A percentile compares a stretch with the other conserved stretches of the same genome.
Evolutionary conservation across 1,140 invertebrate genomes (phyloP).

Genomic region (Leptinotarsa undecemlineata): DNA sequence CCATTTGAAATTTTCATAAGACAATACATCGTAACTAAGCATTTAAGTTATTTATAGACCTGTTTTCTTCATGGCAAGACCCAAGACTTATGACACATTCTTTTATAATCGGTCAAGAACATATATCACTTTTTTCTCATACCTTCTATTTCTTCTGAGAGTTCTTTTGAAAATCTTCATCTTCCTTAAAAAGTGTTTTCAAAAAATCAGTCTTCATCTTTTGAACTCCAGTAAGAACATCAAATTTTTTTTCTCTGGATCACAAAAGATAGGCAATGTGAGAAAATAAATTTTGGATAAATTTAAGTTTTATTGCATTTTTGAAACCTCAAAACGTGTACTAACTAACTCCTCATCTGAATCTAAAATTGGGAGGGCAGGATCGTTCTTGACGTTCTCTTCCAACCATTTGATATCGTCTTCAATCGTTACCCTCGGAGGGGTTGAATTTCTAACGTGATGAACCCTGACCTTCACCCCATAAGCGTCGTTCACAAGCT

Average conservation of each 20-base stretch:
- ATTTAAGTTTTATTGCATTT: slow-evolving; percentile 73
- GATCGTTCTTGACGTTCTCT: slow-evolving; percentile 81
- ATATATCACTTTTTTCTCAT: too few relatives aligned
- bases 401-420: slow-evolving; percentile 90
- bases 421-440: slow-evolving; percentile 60
- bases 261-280: background rate
- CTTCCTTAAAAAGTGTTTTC: too few relatives aligned
- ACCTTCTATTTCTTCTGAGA: too few relatives aligned
- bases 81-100: too few relatives aligned
- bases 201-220: too few relatives aligned
- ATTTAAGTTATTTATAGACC: too few relatives aligned
- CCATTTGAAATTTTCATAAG: too few relatives aligned
- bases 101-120: too few relatives aligned
- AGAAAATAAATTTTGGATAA: background rate
- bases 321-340: slow-evolving; percentile 87
- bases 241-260: background rate
- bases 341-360: slow-evolving; percentile 89
- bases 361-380: slow-evolving; percentile 79
- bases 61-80: too few relatives aligned
- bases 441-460: slow-evolving; percentile 41
- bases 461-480: slow-evolving; percentile 76
- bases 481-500: slow-evolving; percentile 83
- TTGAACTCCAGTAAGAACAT: background rate
- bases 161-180: too few relatives aligned
- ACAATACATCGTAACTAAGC: too few relatives aligned